Conservation (phyloP, 2,888 invertebrate genomes). For the Chaetogeoica ovagalla region DNA sequence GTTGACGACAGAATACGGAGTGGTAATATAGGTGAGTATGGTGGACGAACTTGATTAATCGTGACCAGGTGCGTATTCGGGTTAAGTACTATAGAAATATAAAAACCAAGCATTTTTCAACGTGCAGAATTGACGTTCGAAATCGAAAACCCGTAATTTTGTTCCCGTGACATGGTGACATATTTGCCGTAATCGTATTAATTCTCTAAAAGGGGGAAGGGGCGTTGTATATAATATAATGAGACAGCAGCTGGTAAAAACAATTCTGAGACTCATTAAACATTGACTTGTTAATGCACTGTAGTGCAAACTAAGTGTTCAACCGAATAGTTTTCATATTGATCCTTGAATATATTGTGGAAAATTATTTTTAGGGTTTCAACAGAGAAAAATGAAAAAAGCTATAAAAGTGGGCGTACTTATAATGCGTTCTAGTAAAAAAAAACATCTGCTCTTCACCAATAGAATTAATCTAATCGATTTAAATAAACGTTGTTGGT, state of each 20-base stretch:
- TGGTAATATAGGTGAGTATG: neutral
- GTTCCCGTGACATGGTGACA: constrained; percentile 2
- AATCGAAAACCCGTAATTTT: neutral
- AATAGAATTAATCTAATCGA: constrained; percentile 17
- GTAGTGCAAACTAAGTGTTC: neutral
- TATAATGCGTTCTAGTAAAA: constrained; percentile 7
- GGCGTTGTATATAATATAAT: neutral
- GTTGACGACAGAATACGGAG: constrained; percentile 21
- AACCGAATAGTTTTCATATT: constrained; percentile 19
- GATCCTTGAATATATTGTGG: constrained; percentile 2
- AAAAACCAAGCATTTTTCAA: constrained; percentile 21
- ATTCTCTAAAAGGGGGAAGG: constrained; percentile 10
- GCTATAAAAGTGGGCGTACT: constrained; percentile 20
- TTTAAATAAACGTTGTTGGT: constrained; percentile 12
- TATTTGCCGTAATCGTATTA: neutral
- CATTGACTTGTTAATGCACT: neutral
- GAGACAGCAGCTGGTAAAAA: constrained; percentile 28
- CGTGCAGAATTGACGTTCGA: neutral
- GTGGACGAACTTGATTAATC: constrained; percentile 9
- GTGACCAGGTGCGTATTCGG: constrained; percentile 21
- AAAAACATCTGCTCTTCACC: constrained; percentile 39
- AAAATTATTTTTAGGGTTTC: constrained; percentile 1
- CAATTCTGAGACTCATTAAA: constrained; percentile 26
- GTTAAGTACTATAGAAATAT: constrained; percentile 15
- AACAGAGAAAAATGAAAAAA: neutral